A percentile compares a stretch with the other conserved stretches of the same genome.
phyloP scores from a whole-genome alignment of 2,888 invertebrate genomes.

The Marasmarcha lunaedactyla region DNA sequence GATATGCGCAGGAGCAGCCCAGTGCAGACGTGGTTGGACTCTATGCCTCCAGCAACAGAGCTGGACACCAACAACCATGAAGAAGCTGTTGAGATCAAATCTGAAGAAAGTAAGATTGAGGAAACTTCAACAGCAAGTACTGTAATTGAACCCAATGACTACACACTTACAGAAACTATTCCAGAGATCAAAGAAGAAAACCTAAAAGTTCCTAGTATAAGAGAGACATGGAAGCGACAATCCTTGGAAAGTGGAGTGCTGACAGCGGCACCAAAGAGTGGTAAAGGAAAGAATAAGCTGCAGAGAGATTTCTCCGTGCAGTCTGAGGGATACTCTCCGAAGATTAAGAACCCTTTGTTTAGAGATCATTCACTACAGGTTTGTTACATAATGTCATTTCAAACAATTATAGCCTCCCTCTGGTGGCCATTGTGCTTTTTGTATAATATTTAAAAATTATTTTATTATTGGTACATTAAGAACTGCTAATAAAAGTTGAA shows the following conservation, averaged over 20 bases:
- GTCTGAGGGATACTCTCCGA: conserved; percentile 54
- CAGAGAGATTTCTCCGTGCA: conserved; percentile 59
- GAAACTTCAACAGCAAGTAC: conserved; percentile 45
- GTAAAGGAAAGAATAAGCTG: conserved; percentile 34
- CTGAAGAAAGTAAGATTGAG: conserved; percentile 46
- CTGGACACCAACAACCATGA: conserved; percentile 19
- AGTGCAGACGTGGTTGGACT: conserved; percentile 83
- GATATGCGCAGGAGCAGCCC: conserved; percentile 76
- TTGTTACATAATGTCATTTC: too few species aligned
- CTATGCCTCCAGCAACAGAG: conserved; percentile 61
- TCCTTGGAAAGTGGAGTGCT: conserved; percentile 48
- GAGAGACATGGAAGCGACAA: conserved; percentile 46
- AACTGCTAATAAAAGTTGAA: too few species aligned
- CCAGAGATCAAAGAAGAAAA: conserved; percentile 32
- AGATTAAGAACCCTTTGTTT: conserved; percentile 53
- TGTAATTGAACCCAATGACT: conserved; percentile 29
- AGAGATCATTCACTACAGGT: conserved; percentile 65
- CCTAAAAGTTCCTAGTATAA: conserved; percentile 39
- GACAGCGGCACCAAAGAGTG: conserved; percentile 31
- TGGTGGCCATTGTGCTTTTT: too few species aligned
- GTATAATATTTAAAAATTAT: too few species aligned
- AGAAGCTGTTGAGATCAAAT: conserved; percentile 24
- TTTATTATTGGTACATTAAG: too few species aligned
- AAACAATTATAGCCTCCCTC: too few species aligned
- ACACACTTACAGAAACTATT: conserved; percentile 7